A percentile compares a stretch with the other conserved stretches of the same genome.
phyloP scores from a whole-genome alignment of 2,797 vertebrate species.

The Poecile montanus region DNA sequence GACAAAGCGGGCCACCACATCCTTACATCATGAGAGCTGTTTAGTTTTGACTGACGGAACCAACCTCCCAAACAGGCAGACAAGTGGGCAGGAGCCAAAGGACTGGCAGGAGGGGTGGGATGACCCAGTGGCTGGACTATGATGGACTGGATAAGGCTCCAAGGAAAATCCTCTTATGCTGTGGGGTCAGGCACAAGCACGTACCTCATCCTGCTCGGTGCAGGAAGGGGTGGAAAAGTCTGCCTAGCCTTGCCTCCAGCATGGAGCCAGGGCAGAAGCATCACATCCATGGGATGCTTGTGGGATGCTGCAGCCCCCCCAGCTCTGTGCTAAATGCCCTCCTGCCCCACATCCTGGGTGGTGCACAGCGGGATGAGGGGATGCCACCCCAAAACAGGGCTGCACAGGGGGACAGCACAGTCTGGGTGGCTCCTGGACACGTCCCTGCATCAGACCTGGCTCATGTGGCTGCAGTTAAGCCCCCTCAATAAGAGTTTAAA shows the following conservation, averaged over 20 bases:
- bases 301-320: neutral
- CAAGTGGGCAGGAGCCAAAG: neutral
- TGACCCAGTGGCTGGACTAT: neutral
- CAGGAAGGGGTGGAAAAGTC: neutral
- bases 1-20: neutral
- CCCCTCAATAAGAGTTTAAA: constrained; percentile 23
- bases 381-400: neutral
- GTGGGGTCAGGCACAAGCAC: neutral
- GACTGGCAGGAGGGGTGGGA: neutral
- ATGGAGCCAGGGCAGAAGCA: neutral
- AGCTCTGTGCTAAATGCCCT: neutral
- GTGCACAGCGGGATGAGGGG: neutral
- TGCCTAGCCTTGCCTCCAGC: neutral
- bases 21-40: neutral
- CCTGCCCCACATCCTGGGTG: neutral
- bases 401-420: rapidly evolving
- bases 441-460: neutral
- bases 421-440: neutral
- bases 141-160: rapidly evolving
- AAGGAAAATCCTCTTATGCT: neutral
- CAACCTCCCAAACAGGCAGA: neutral
- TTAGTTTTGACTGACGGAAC: neutral
- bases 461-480: neutral
- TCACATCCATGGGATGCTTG: rapidly evolving
- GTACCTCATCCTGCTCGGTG: neutral